Percentiles rank a stretch among this genome's conserved stretches.
These are phyloP conservation scores for Lutjanus campechanus DNA, from an alignment of 2,797 vertebrate genomes.

Conservation along the genomic window DNA sequence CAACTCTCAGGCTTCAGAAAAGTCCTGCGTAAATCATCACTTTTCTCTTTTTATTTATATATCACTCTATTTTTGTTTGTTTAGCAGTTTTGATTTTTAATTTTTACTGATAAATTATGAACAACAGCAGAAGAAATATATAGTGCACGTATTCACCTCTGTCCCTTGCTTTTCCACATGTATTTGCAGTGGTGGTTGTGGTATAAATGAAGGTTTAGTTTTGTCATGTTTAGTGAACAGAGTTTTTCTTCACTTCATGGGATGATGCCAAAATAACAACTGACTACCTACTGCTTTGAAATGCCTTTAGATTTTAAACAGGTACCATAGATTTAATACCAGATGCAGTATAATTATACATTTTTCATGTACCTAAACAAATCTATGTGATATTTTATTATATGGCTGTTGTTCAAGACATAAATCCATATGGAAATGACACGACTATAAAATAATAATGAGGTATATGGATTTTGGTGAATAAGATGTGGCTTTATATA, in stretches of 20 bases:
- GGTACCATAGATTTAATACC: constrained; percentile 33
- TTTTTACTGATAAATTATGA: constrained; percentile 52
- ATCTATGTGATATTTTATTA: constrained; percentile 55
- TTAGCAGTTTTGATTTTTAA: constrained; percentile 42
- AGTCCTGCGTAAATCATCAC: constrained; percentile 27
- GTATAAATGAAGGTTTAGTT: constrained; percentile 30
- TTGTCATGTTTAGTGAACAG: constrained; percentile 45
- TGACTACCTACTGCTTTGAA: constrained; percentile 70
- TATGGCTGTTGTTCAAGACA: constrained; percentile 50
- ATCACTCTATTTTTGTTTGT: constrained; percentile 42
- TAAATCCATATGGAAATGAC: constrained; percentile 58
- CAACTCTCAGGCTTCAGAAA: constrained; percentile 45
- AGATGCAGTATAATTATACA: constrained; percentile 38
- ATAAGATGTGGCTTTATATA: constrained; percentile 76
- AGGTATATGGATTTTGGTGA: constrained; percentile 67
- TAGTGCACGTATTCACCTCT: constrained; percentile 8
- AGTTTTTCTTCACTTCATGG: constrained; percentile 45
- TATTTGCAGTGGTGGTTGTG: constrained; percentile 48
- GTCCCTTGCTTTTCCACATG: constrained; percentile 47
- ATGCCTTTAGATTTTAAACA: constrained; percentile 53
- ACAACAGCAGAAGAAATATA: constrained; percentile 39
- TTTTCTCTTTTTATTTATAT: constrained; percentile 64
- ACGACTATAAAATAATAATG: constrained; percentile 59
- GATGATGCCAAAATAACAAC: constrained; percentile 69
- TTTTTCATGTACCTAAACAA: constrained; percentile 43